Evolutionary conservation across 1,140 invertebrate genomes (phyloP).

Genomic region (Temnothorax longispinosus): DNA sequence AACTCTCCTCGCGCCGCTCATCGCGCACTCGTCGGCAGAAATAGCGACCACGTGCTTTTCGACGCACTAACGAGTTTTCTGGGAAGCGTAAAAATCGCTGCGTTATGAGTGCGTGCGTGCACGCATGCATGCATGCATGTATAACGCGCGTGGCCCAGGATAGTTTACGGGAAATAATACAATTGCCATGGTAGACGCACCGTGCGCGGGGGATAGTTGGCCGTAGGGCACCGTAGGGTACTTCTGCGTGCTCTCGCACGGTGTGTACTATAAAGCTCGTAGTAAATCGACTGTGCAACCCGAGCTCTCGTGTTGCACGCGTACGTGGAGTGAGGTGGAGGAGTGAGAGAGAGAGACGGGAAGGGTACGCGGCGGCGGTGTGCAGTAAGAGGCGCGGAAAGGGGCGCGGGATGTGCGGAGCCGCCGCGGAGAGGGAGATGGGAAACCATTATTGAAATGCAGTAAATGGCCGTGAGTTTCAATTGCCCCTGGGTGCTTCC

Average conservation of each 20-base stretch:
- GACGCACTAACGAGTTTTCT: constrained; percentile 52
- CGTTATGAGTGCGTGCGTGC: neutral
- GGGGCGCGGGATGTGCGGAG: neutral
- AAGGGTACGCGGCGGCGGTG: neutral
- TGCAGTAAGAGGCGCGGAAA: constrained; percentile 34
- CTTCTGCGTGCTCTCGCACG: constrained; percentile 64
- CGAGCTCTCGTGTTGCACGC: constrained; percentile 66
- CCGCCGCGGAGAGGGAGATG: constrained; percentile 42
- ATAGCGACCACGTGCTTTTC: neutral
- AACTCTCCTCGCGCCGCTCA: neutral
- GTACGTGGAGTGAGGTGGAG: constrained; percentile 54
- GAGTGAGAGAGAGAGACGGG: neutral
- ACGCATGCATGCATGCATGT: constrained; percentile 13
- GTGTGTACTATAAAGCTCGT: constrained; percentile 73
- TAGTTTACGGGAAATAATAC: constrained; percentile 68
- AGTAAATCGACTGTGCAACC: constrained; percentile 73
- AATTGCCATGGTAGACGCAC: constrained; percentile 60
- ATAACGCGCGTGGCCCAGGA: constrained; percentile 21
- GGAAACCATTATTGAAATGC: constrained; percentile 77
- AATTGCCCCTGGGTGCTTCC: constrained; percentile 75
- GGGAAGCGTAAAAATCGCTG: constrained; percentile 63
- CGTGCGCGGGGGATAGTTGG: constrained; percentile 68
- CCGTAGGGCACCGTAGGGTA: constrained; percentile 73
- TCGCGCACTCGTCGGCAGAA: neutral
- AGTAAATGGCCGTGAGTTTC: constrained; percentile 77